Base-by-base conservation (phyloP, 30 jellyfish, hydroid and myxozoan species). In the Chrysaora quinquecirrha region DNA sequence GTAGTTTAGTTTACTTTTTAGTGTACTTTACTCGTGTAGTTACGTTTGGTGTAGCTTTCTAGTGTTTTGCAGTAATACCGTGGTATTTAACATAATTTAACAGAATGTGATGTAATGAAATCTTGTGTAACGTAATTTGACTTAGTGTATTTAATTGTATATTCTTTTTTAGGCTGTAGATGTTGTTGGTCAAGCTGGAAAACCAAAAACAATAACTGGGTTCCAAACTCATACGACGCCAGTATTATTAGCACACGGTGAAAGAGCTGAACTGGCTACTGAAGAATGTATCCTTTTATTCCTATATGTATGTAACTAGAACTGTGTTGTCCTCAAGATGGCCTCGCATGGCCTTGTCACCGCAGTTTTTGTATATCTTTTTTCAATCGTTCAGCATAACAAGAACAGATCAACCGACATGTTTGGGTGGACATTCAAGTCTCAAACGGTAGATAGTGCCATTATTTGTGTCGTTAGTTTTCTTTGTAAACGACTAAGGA, bases 141-240 rank as follows among this genome's bases (percentile, higher is more conserved):
- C 14, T 6, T 38, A 14, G 11, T 38, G 54, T 38, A 38, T 38
- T 14, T 38, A n/a, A n/a, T n/a, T n/a, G n/a, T 63, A 2, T 16
- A 4, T 69, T 25, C 46, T 30, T 43, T 32, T 22, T 14, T 48
- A 95, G 99, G 97, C 99, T 20, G 98, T 95, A 12, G 99, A 95
- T 76, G 98, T 86, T 9, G 98, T 90, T 27, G 99, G 99, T 35
- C 99, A 95, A 61, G 99, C 99, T 16, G 99, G 99, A 1, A 86
- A 90, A 32, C 99, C 99, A 28, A 95, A 89, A 77, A 84, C 98
- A 34, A 95, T 95, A 47, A 95, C 99, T 21, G 99, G 99, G 1
- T 95, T 95, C 69, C 99, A 95, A 86, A 95, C 99, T 1, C 99
- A 95, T 74, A 89, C 97, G n/a, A 95, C 99, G 23, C 99, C 99